Base-by-base conservation (phyloP, 2,113 vertebrate genomes). In the Callospermophilus lateralis region DNA sequence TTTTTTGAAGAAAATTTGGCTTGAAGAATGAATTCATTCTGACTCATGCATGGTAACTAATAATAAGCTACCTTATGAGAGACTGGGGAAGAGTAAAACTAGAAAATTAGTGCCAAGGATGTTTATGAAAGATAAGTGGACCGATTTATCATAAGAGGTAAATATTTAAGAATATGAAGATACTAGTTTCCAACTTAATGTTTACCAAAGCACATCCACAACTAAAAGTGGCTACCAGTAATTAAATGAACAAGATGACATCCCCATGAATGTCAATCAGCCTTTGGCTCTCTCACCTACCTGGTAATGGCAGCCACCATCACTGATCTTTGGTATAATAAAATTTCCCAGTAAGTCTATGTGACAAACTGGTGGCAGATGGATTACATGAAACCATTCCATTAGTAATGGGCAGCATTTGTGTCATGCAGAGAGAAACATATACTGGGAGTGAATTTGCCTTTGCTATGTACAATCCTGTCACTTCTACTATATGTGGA, bases 201-300 rank as follows among this genome's bases (percentile, higher is more conserved):
- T 19, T 8, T 2, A 39, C 10, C 11, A 74, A 34, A 61, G 3
- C 10, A 61, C 11, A 48, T 13, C 1, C 8, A 61, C 48, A 28
- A 28, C 24, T 34, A 39, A 81, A 45, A 17, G 39, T 37, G 9
- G 6, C 4, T 70, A 8, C 89, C 24, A 51, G 11, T 32, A 24
- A 26, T 37, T 22, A 63, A 7, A 77, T 84, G 17, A 30, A 45
- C 30, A 61, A 34, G 4, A 32, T 37, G 51, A 28, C 20, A 15
- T 2, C 10, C 0, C 3, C 22, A 0, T 10, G 0, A 22, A 51
- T 4, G 2, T 30, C 11, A 11, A 26, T 6, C 34, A 73, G 11
- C 6, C 24, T 72, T 48, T 32, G 34, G 8, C 0, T 79, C 22
- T 37, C 22, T 67, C 13, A 12, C 16, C 74, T 77, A 70, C 34